Evolutionary conservation across 1,140 invertebrate species (phyloP).

Genomic region (Medauroidea extradentata): DNA sequence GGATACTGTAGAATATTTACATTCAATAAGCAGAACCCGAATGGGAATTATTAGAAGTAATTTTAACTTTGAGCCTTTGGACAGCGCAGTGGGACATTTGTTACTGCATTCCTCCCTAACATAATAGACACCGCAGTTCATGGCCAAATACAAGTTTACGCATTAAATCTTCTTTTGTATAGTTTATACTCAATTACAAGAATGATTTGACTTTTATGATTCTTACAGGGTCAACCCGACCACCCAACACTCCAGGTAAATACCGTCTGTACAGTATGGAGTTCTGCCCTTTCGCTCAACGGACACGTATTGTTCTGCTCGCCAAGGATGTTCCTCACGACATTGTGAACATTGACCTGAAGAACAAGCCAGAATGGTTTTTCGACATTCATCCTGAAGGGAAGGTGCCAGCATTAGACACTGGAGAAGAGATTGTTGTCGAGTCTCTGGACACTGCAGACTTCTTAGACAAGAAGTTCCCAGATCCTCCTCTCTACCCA

Average conservation of each 20-base stretch:
- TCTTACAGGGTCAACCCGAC: slow-evolving; percentile 42
- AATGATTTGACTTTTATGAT: too few species aligned
- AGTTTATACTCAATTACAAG: too few species aligned
- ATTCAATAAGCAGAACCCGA: too few species aligned
- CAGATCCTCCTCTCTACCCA: slow-evolving; percentile 44
- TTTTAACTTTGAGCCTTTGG: too few species aligned
- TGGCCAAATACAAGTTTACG: too few species aligned
- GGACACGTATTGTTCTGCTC: slow-evolving; percentile 49
- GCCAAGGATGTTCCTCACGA: slow-evolving; percentile 51
- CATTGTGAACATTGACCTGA: slow-evolving; percentile 54
- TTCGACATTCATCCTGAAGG: slow-evolving; percentile 54
- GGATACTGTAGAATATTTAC: too few species aligned
- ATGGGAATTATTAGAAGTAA: too few species aligned
- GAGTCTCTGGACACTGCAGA: slow-evolving; percentile 52
- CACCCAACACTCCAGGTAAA: slow-evolving; percentile 40
- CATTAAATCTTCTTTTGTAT: too few species aligned
- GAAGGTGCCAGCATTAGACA: slow-evolving; percentile 53
- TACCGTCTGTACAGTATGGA: slow-evolving; percentile 56
- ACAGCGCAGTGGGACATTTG: too few species aligned
- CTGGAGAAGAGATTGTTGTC: slow-evolving; percentile 41
- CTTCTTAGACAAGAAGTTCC: slow-evolving; percentile 52
- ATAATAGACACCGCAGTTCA: too few species aligned
- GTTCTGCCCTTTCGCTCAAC: slow-evolving; percentile 57
- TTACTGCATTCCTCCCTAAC: too few species aligned
- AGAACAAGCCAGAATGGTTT: slow-evolving; percentile 57